Conservation (phyloP, 2,113 vertebrate genomes). For the Thomomys bottae region DNA sequence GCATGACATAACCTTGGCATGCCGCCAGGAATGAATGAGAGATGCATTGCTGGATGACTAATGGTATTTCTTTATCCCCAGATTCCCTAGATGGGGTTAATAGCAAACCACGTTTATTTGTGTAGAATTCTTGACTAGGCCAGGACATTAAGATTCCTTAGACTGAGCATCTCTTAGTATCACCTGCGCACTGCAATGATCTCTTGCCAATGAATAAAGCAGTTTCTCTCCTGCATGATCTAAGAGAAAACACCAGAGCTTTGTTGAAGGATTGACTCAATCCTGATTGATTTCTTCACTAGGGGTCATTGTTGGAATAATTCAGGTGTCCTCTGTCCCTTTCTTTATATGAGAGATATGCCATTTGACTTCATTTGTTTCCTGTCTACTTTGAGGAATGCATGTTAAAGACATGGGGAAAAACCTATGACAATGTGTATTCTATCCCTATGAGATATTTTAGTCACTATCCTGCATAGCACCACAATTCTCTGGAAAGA, state of each 20-base stretch:
- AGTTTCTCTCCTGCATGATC: neutral
- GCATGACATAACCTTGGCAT: neutral
- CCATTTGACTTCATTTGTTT: neutral
- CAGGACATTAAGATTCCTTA: conserved; percentile 8
- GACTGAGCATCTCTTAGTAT: conserved; percentile 15
- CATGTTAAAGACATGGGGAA: neutral
- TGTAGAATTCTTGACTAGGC: neutral
- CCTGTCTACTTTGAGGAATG: neutral
- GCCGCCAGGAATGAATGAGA: neutral
- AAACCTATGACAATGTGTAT: neutral
- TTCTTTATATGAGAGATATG: neutral
- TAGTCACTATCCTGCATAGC: neutral
- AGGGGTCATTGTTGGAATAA: neutral
- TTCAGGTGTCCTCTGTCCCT: neutral
- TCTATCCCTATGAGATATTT: neutral
- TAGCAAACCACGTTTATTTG: conserved; percentile 12
- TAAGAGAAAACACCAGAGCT: neutral
- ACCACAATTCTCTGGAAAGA: neutral
- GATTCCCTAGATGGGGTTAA: neutral
- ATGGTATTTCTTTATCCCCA: neutral
- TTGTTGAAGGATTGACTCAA: fast-evolving
- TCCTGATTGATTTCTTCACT: neutral
- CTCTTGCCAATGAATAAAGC: conserved; percentile 17
- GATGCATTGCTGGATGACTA: fast-evolving
- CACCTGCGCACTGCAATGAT: neutral